phyloP scores from a whole-genome alignment of 2,113 vertebrate genomes.

The Emydura subglobosa region DNA sequence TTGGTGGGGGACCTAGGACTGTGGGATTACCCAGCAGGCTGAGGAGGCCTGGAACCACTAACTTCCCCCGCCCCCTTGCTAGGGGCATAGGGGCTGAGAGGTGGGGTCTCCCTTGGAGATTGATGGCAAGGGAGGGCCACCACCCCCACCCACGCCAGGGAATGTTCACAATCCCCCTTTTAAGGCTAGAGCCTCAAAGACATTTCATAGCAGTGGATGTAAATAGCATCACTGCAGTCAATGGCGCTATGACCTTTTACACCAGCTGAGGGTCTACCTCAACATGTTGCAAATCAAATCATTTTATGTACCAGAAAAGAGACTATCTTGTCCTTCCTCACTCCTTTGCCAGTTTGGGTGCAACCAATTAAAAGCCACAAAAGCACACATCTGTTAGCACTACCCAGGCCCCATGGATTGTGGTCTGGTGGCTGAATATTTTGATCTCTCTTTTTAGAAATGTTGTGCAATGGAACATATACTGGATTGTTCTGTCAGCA shows the following conservation, averaged over 20 bases:
- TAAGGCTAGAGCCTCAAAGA: neutral
- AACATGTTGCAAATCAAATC: neutral
- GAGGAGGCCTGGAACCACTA: too few species aligned
- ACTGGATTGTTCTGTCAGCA: neutral
- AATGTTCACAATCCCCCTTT: neutral
- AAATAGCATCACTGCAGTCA: neutral
- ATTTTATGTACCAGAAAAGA: neutral
- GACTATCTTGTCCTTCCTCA: neutral
- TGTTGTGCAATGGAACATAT: neutral
- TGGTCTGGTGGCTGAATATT: neutral
- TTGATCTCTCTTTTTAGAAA: neutral
- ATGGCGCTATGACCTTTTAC: neutral
- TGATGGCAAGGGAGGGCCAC: too few species aligned
- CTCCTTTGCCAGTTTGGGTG: neutral
- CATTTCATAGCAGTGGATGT: neutral
- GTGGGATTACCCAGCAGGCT: too few species aligned
- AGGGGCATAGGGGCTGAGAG: too few species aligned
- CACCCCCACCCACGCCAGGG: too few species aligned
- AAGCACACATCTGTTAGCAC: neutral
- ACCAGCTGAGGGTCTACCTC: neutral
- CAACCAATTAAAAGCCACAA: neutral
- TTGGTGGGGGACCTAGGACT: too few species aligned
- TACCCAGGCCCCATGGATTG: neutral
- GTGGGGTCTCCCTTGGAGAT: too few species aligned
- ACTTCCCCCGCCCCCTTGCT: too few species aligned